phyloP scores from a whole-genome alignment of 2,113 vertebrate species.

The Promerops cafer region DNA sequence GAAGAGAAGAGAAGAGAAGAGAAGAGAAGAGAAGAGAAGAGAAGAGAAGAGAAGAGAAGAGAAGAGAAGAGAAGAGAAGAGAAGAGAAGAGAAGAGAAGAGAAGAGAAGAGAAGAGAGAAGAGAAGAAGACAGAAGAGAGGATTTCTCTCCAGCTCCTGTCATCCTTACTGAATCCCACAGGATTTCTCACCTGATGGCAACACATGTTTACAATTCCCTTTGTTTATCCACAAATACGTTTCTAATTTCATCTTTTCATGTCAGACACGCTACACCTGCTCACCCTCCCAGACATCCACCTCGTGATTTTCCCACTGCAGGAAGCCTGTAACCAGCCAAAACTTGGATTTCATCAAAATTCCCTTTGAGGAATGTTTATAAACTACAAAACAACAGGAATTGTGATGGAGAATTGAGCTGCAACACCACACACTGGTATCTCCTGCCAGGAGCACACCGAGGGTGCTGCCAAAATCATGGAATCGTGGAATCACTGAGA shows the following conservation, averaged over 20 bases:
- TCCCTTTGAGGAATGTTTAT: not conserved
- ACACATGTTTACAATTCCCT: not conserved
- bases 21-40: not conserved
- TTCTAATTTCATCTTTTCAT: not conserved
- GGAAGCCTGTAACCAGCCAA: not conserved
- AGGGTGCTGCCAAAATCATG: not conserved
- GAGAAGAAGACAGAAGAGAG: not conserved
- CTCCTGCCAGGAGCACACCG: not conserved
- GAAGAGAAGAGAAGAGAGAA: not conserved
- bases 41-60: not conserved
- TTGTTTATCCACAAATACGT: not conserved
- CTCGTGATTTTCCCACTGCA: accelerated
- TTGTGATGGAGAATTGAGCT: accelerated
- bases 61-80: not conserved
- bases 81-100: not conserved
- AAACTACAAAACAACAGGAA: not conserved
- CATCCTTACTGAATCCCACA: not conserved
- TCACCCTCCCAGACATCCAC: not conserved
- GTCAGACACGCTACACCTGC: not conserved
- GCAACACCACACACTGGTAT: not conserved
- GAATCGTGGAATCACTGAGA: not conserved
- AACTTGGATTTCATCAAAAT: not conserved
- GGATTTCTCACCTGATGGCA: not conserved
- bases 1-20: not conserved
- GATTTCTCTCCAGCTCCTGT: not conserved